These are phyloP conservation scores for Aleadryas rufinucha DNA, from an alignment of 2,113 vertebrate genomes.

Conservation along the genomic window DNA sequence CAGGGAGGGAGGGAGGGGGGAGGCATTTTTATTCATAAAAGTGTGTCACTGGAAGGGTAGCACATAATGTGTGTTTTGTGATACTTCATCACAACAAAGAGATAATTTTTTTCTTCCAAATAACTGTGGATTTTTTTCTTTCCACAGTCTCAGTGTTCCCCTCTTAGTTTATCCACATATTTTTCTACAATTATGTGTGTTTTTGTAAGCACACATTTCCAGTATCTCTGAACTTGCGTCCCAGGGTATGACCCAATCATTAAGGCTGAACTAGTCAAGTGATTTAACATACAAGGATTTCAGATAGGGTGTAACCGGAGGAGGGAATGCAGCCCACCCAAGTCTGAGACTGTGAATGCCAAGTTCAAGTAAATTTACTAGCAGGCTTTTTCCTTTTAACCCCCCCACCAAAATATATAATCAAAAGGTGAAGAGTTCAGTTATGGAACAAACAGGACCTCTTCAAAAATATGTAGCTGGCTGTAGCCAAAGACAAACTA, in stretches of 20 bases:
- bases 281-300: conserved; percentile 38
- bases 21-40: background rate
- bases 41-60: background rate
- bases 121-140: background rate
- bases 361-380: conserved; percentile 23
- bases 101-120: background rate
- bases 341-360: background rate
- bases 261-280: conserved; percentile 29
- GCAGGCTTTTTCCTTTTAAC: background rate
- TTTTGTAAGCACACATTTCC: background rate
- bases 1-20: background rate
- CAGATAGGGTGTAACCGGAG: conserved; percentile 56
- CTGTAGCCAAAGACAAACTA: conserved; percentile 50
- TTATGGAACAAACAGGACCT: conserved; percentile 51
- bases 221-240: conserved; percentile 19
- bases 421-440: conserved; percentile 64
- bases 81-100: background rate
- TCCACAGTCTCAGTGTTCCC: background rate
- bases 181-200: background rate
- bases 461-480: conserved; percentile 42
- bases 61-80: background rate
- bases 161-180: background rate
- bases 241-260: conserved; percentile 11
- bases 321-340: conserved; percentile 49
- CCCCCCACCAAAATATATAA: background rate